These are phyloP conservation scores for Xerus inauris DNA, from an alignment of 2,113 vertebrate genomes.

Conservation along the genomic window DNA sequence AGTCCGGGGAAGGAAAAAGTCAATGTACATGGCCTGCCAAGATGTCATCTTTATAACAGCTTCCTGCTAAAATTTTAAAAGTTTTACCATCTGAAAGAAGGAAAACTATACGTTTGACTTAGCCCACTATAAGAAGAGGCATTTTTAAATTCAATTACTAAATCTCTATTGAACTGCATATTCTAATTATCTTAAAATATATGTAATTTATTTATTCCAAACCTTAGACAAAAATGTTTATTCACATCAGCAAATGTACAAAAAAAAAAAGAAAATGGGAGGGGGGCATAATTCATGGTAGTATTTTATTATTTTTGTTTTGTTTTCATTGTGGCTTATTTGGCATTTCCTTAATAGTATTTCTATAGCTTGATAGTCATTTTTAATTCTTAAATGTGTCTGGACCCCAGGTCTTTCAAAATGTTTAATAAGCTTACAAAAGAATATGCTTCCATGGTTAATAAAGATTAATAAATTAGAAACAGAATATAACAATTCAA, in stretches of 20 bases:
- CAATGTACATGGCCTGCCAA: not conserved
- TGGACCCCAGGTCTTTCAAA: not conserved
- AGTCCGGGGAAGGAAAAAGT: not conserved
- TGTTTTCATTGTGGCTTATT: not conserved
- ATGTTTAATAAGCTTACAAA: not conserved
- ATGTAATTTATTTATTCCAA: constrained; percentile 3
- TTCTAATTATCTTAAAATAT: not conserved
- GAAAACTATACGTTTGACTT: not conserved
- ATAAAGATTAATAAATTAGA: not conserved
- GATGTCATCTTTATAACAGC: constrained; percentile 5
- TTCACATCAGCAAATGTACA: not conserved
- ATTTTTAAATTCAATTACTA: constrained; percentile 23
- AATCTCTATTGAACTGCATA: not conserved
- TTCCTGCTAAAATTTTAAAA: not conserved
- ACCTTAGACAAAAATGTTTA: not conserved
- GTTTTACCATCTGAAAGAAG: constrained; percentile 15
- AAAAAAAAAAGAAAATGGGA: not conserved
- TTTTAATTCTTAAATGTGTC: constrained; percentile 24
- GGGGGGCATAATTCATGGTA: not conserved
- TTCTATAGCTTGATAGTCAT: not conserved
- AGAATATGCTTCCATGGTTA: not conserved
- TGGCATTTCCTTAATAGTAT: not conserved
- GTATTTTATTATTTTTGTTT: not conserved
- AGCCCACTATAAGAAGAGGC: not conserved
- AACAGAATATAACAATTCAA: not conserved